These are phyloP conservation scores for Tyria jacobaeae DNA, from an alignment of 2,888 invertebrate species.

Conservation along the genomic window DNA sequence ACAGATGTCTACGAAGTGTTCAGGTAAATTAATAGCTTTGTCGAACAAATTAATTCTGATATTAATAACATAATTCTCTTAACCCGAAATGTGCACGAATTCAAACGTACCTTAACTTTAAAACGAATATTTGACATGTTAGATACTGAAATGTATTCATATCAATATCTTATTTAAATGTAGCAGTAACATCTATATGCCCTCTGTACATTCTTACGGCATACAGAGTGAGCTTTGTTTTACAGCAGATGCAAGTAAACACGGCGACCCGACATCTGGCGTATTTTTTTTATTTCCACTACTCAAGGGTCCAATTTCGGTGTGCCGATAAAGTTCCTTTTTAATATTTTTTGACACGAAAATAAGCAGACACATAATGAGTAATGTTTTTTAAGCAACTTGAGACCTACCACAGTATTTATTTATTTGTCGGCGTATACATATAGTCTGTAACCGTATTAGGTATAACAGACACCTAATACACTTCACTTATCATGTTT, in stretches of 20 bases:
- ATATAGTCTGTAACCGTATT: background rate
- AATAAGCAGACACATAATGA: background rate
- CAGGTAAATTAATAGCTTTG: too few species aligned
- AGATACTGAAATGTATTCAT: background rate
- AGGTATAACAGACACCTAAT: too few species aligned
- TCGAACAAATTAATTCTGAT: background rate
- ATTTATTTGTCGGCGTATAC: background rate
- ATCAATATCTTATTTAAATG: constrained; percentile 13
- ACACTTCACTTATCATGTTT: background rate
- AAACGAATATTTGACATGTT: background rate
- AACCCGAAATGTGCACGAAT: too few species aligned
- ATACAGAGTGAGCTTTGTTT: constrained; percentile 80
- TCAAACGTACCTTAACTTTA: background rate
- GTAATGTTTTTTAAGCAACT: background rate
- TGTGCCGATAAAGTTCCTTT: constrained; percentile 37
- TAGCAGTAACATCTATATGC: constrained; percentile 39
- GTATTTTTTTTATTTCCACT: constrained; percentile 79
- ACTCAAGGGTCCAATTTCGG: constrained; percentile 57
- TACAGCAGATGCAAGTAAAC: constrained; percentile 82
- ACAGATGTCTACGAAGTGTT: too few species aligned
- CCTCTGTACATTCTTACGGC: constrained; percentile 62
- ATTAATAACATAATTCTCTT: background rate
- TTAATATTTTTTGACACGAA: constrained; percentile 20
- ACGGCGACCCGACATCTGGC: constrained; percentile 80
- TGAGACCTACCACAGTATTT: too few species aligned